These are phyloP conservation scores for Dorcus hopei DNA, from an alignment of 2,888 invertebrate species.

Conservation along the genomic window DNA sequence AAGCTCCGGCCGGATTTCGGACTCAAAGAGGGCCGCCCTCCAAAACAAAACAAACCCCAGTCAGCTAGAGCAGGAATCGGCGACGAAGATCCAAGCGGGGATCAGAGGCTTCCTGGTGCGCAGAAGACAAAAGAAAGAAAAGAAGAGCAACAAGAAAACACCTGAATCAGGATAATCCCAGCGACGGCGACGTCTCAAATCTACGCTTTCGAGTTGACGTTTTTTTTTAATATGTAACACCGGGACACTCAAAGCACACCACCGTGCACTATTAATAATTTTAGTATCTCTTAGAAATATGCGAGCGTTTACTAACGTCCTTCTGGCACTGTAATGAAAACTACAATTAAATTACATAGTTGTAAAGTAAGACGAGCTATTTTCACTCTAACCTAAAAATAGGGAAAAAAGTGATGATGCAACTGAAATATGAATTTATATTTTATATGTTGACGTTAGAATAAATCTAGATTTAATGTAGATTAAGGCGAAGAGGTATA, in stretches of 20 bases:
- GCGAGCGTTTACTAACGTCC: constrained; percentile 2
- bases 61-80: constrained; percentile 47
- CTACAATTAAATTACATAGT: constrained; percentile 7
- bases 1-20: constrained; percentile 30
- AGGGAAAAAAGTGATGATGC: not conserved
- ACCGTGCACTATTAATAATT: too few relatives aligned
- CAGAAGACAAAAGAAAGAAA: constrained; percentile 48
- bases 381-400: not conserved
- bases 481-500: too few relatives aligned
- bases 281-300: too few relatives aligned
- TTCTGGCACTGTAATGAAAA: constrained; percentile 6
- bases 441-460: too few relatives aligned
- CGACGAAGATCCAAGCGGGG: constrained; percentile 58
- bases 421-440: not conserved
- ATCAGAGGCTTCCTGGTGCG: constrained; percentile 55
- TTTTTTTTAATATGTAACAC: too few relatives aligned
- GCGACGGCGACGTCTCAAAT: not conserved
- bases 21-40: constrained; percentile 12
- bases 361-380: constrained; percentile 3
- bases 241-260: too few relatives aligned
- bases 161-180: not conserved
- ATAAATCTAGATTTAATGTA: too few relatives aligned
- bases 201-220: too few relatives aligned
- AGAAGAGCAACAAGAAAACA: constrained; percentile 4
- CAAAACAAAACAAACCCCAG: constrained; percentile 13